Evolutionary conservation across 2,888 invertebrate genomes (phyloP).

Genomic region (Drosophila nigricruria): DNA sequence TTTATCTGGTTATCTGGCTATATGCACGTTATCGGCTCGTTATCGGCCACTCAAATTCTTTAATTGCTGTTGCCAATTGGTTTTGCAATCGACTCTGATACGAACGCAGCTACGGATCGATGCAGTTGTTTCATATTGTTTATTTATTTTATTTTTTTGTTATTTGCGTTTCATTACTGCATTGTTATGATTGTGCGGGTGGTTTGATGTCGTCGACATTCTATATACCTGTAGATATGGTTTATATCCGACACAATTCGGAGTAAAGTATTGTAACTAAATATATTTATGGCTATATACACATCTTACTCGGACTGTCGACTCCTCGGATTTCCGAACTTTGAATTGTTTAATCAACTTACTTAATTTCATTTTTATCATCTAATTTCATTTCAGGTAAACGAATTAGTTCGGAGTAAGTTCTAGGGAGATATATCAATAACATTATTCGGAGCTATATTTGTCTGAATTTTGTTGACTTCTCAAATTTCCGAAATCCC

Average conservation of each 20-base stretch:
- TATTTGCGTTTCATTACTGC: neutral
- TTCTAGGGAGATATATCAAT: neutral
- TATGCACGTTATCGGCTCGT: neutral
- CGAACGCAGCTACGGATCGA: neutral
- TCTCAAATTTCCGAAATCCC: neutral
- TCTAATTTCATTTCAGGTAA: neutral
- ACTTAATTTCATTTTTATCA: neutral
- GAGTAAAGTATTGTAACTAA: neutral
- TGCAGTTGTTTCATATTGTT: neutral
- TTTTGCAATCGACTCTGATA: neutral
- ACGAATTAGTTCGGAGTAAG: neutral
- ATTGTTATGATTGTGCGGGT: neutral
- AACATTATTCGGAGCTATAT: neutral
- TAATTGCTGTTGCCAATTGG: constrained; percentile 6
- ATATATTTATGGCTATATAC: neutral
- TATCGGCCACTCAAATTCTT: constrained; percentile 7
- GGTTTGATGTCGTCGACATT: neutral
- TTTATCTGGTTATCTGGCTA: constrained; percentile 13
- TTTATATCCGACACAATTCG: neutral
- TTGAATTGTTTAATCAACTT: neutral
- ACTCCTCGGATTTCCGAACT: neutral
- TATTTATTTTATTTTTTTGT: neutral
- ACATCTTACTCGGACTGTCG: neutral
- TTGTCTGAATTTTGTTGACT: neutral
- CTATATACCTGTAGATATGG: neutral